These are phyloP conservation scores for Macrotrachela quadricornifera DNA, from an alignment of 1,140 invertebrate species.

Conservation along the genomic window DNA sequence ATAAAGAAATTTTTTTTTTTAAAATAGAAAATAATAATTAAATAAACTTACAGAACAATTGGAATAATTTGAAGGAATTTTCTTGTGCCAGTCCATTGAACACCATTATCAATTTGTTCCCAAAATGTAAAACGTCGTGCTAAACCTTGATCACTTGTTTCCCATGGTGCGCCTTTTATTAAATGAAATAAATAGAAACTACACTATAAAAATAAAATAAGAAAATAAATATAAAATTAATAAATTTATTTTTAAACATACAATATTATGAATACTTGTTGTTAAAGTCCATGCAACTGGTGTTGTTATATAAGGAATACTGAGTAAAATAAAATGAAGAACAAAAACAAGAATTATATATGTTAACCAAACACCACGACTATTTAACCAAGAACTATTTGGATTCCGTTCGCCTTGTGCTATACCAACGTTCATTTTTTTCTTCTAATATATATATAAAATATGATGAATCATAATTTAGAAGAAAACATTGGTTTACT, in stretches of 20 bases:
- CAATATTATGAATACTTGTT: conserved; percentile 44
- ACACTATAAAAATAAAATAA: conserved; percentile 33
- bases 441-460: too few relatives aligned
- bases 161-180: conserved; percentile 49
- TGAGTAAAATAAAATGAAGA: conserved; percentile 42
- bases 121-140: conserved; percentile 42
- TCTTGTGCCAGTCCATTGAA: conserved; percentile 44
- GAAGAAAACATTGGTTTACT: too few relatives aligned
- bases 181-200: conserved; percentile 36
- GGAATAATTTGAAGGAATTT: conserved; percentile 46
- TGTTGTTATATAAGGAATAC: conserved; percentile 42
- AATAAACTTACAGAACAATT: conserved; percentile 34
- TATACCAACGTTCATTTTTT: too few relatives aligned
- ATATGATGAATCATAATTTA: too few relatives aligned
- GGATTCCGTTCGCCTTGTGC: conserved; percentile 31
- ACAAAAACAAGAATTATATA: conserved; percentile 40
- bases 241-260: conserved; percentile 25
- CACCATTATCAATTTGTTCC: conserved; percentile 51
- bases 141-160: conserved; percentile 42
- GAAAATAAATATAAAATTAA: conserved; percentile 27
- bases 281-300: conserved; percentile 48
- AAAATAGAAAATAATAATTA: not conserved
- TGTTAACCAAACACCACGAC: conserved; percentile 45
- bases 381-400: conserved; percentile 45
- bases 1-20: not conserved